These are phyloP conservation scores for Aurelia sp. DNA, from an alignment of 30 jellyfish, hydroid and myxozoan genomes.

Conservation along the genomic window DNA sequence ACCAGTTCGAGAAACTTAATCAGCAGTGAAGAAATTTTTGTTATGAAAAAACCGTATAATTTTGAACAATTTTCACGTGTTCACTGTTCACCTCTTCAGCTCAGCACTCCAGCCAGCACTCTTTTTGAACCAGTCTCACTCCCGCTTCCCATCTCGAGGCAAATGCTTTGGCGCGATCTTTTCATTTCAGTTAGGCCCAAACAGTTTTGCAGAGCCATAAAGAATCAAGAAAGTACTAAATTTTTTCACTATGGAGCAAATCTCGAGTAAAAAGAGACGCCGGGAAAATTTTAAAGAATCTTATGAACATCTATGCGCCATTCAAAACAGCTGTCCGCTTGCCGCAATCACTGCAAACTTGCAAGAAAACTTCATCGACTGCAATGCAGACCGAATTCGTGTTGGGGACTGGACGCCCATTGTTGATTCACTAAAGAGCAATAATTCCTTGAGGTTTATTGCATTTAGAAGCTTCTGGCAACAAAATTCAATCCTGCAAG, in stretches of 20 bases:
- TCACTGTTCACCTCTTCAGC: too few relatives aligned
- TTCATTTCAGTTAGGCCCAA: too few relatives aligned
- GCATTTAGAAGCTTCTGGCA: constrained; percentile 84
- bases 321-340: constrained; percentile 67
- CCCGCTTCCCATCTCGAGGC: too few relatives aligned
- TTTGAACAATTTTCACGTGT: too few relatives aligned
- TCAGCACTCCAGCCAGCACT: too few relatives aligned
- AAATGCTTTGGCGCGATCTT: too few relatives aligned
- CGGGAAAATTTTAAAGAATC: constrained; percentile 35
- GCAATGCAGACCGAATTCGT: constrained; percentile 83
- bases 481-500: constrained; percentile 34
- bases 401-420: constrained; percentile 86
- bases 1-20: too few relatives aligned
- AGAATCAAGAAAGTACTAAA: too few relatives aligned
- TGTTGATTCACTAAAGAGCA: constrained; percentile 51
- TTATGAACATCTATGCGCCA: constrained; percentile 69
- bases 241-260: constrained; percentile 1
- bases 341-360: constrained; percentile 72
- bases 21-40: too few relatives aligned
- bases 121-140: too few relatives aligned
- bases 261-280: background rate
- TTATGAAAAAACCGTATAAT: too few relatives aligned
- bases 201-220: too few relatives aligned
- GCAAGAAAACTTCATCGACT: constrained; percentile 73
- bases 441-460: constrained; percentile 59